Evolutionary conservation across 2,113 vertebrate genomes (phyloP), one percentile per base, ranked within the genome.

Genomic region (Spheniscus mendiculus): DNA sequence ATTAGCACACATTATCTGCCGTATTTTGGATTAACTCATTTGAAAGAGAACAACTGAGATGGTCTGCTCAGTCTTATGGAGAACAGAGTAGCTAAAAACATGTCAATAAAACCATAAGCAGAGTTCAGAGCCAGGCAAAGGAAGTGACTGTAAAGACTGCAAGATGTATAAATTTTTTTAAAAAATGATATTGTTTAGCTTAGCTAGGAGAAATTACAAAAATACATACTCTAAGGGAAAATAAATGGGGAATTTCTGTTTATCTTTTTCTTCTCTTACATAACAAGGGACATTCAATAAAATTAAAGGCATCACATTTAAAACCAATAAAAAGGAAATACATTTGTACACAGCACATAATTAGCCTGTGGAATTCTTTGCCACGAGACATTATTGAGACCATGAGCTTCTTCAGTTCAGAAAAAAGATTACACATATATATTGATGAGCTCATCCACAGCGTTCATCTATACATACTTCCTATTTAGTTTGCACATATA

Each of bases 261-360:
- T 78, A 50, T 50, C 36, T 69, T 94, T 61, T 79, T 21, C 72
- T 91, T 89, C 79, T 61, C 19, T 34, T 87, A 72, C 34, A 9
- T 87, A 96, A 95, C 90, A 76, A 89, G 84, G 76, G 90, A 92
- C 95, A 93, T 22, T 81, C 63, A 95, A 83, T 88, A 93, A 97
- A 97, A 97, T 83, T 81, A 97, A 97, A 96, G 63, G 84, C 59
- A 97, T 90, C 91, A 96, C 94, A 83, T 81, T 97, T 45, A 97
- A 93, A 96, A 93, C 34, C 71, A 87, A 89, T 96, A 90, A 93
- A 96, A 95, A 97, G 80, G 89, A 95, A 97, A 94, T 96, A 96
- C 83, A 63, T 92, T 70, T 62, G 89, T 82, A 95, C 95, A 95
- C 84, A 97, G 93, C 83, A 97, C 95, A 89, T 62, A 82, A 91